Conservation (phyloP, 2,797 vertebrate genomes). For the Euphonia xanthogaster region DNA sequence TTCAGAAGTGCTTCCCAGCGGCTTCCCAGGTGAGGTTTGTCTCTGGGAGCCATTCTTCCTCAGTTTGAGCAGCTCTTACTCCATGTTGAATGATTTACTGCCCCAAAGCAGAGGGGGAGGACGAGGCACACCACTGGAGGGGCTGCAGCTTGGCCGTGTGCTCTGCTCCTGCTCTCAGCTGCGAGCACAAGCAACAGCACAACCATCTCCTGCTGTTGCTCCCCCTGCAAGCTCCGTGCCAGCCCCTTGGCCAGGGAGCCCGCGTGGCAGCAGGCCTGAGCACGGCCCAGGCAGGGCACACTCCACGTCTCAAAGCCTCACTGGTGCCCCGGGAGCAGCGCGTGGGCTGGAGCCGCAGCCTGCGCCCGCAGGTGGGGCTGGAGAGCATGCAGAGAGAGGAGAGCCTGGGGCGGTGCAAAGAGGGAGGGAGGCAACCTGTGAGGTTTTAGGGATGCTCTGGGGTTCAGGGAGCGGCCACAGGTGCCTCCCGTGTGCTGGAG, state of each 20-base stretch:
- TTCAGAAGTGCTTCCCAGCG: background rate
- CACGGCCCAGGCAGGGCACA: background rate
- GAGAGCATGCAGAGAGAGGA: background rate
- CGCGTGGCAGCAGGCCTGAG: background rate
- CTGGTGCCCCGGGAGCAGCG: background rate
- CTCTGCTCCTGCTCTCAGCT: background rate
- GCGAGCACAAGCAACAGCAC: accelerated
- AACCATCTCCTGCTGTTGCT: background rate
- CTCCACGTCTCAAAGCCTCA: background rate
- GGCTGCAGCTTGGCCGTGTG: background rate
- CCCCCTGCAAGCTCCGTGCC: background rate
- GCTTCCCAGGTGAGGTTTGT: background rate
- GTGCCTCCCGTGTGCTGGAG: background rate
- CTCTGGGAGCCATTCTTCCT: background rate
- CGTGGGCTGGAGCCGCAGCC: background rate
- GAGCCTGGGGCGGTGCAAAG: background rate
- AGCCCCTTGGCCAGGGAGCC: background rate
- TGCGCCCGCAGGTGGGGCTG: background rate
- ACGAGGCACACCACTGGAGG: background rate
- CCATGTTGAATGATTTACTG: background rate
- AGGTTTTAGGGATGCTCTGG: background rate
- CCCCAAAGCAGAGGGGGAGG: background rate
- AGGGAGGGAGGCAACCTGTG: background rate
- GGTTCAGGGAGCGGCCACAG: background rate
- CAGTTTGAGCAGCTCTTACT: background rate